These are phyloP conservation scores for Salvelinus sp. DNA, from an alignment of 2,113 vertebrate species.

Conservation along the genomic window DNA sequence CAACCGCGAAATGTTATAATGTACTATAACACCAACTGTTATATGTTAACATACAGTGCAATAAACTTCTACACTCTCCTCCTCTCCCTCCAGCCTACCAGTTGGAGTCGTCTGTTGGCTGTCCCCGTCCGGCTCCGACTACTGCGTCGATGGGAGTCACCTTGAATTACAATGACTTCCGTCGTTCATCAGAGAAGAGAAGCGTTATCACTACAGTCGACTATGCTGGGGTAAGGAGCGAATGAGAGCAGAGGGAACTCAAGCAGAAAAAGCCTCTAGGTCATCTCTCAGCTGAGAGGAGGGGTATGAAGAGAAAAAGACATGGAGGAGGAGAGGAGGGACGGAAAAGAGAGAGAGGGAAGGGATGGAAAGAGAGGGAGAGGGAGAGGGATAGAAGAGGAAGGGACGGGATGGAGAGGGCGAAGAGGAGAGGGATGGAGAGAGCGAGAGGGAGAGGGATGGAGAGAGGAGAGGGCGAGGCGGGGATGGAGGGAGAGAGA, in stretches of 20 bases:
- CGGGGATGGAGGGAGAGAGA: too few species aligned
- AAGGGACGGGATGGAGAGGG: too few species aligned
- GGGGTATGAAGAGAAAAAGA: too few species aligned
- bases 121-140: conserved; percentile 75
- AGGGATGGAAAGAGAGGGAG: too few species aligned
- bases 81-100: conserved; percentile 78
- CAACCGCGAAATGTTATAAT: too few species aligned
- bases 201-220: conserved; percentile 71
- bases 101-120: conserved; percentile 91
- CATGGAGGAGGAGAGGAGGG: too few species aligned
- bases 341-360: too few species aligned
- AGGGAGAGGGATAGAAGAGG: too few species aligned
- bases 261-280: too few species aligned
- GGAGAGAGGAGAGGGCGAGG: conserved; percentile 38
- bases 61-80: background rate
- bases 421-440: background rate
- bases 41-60: background rate
- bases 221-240: conserved; percentile 50
- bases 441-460: background rate
- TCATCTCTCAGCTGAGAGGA: too few species aligned
- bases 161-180: conserved; percentile 47
- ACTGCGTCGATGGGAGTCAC: conserved; percentile 34
- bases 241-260: conserved; percentile 44
- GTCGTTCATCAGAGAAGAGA: conserved; percentile 58
- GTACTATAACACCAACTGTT: too few species aligned